phyloP scores from a whole-genome alignment of 2,797 vertebrate species.

The Intellagama lesueurii region DNA sequence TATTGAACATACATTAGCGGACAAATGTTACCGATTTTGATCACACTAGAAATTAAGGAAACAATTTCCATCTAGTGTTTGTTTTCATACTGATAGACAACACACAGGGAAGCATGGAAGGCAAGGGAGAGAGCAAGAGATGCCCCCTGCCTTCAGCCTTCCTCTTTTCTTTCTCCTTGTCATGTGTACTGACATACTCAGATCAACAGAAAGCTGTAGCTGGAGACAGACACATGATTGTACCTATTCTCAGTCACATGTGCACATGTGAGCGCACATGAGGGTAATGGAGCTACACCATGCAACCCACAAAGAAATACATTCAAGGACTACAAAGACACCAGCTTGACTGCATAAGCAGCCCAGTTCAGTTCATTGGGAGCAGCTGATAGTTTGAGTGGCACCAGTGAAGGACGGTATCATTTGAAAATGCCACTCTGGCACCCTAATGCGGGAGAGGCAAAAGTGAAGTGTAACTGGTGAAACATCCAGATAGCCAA shows the following conservation, averaged over 20 bases:
- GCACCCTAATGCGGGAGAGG: background rate
- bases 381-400: background rate
- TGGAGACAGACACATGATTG: background rate
- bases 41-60: background rate
- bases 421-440: background rate
- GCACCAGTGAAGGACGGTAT: background rate
- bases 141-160: too few species aligned
- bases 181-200: background rate
- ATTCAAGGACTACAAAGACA: background rate
- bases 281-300: too few species aligned
- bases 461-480: background rate
- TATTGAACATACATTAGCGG: too few species aligned
- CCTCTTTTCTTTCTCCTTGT: background rate
- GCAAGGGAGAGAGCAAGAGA: too few species aligned
- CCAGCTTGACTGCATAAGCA: background rate
- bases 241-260: background rate
- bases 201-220: background rate
- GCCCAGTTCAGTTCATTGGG: background rate
- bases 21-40: background rate
- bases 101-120: background rate
- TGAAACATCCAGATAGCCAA: background rate
- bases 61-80: background rate
- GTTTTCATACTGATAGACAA: background rate
- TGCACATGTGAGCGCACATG: background rate
- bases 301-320: fast-evolving